Percentiles rank a stretch among this genome's conserved stretches.
These are phyloP conservation scores for Brachymystax lenok DNA, from an alignment of 2,797 vertebrate species.

Conservation along the genomic window DNA sequence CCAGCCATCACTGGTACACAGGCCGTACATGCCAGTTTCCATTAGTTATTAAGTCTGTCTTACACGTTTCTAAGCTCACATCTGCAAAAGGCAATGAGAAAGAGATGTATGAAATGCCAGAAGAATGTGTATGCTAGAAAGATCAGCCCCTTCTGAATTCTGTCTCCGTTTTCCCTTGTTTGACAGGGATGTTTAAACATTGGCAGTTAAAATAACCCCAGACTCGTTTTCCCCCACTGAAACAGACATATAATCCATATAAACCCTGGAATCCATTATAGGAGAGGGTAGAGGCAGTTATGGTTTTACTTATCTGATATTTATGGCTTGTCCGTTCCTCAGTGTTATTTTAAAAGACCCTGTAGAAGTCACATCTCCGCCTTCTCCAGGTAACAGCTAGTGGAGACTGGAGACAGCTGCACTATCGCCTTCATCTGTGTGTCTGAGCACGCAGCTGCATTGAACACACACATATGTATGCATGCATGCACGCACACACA, in stretches of 20 bases:
- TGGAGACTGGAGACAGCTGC: slow-evolving; percentile 41
- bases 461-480: slow-evolving; percentile 20
- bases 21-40: not conserved
- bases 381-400: slow-evolving; percentile 25
- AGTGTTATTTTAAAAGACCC: slow-evolving; percentile 31
- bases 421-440: slow-evolving; percentile 34
- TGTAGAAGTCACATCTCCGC: slow-evolving; percentile 15
- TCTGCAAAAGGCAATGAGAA: not conserved
- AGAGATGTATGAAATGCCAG: not conserved
- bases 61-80: not conserved
- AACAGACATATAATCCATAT: slow-evolving; percentile 19
- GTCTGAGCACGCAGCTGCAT: slow-evolving; percentile 54
- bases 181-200: not conserved
- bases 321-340: slow-evolving; percentile 23
- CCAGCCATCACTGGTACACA: slow-evolving; percentile 51
- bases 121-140: not conserved
- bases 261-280: slow-evolving; percentile 15
- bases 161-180: not conserved
- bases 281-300: slow-evolving; percentile 6
- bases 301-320: slow-evolving; percentile 32
- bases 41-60: not conserved
- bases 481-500: slow-evolving; percentile 18
- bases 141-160: not conserved
- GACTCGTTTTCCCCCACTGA: not conserved
- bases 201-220: slow-evolving; percentile 18